Evolutionary conservation across 2,888 invertebrate genomes (phyloP).

Genomic region (Lasioglossum calceatum): DNA sequence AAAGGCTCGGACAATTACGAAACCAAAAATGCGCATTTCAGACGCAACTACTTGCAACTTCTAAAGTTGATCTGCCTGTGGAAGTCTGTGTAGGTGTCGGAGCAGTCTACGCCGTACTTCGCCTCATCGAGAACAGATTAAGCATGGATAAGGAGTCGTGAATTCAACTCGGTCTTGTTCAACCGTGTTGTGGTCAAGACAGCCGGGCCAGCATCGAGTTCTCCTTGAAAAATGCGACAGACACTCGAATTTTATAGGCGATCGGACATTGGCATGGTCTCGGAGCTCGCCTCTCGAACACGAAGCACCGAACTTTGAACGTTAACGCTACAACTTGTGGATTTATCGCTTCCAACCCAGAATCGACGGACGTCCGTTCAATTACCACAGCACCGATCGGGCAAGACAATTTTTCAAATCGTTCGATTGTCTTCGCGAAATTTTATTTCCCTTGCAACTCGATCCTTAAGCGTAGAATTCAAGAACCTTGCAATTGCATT

Average conservation of each 20-base stretch:
- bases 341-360: background rate
- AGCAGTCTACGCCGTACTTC: background rate
- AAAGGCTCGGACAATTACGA: no score
- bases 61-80: background rate
- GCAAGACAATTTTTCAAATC: background rate
- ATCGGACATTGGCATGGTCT: background rate
- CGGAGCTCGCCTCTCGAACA: background rate
- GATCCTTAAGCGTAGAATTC: no score
- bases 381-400: background rate
- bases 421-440: no score
- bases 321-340: constrained; percentile 1
- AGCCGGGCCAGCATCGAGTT: background rate
- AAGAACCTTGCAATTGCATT: no score
- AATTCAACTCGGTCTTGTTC: background rate
- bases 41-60: background rate
- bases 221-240: background rate
- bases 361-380: background rate
- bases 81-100: background rate
- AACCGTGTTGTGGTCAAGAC: background rate
- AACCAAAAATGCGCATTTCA: background rate
- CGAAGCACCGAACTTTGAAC: background rate
- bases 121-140: background rate
- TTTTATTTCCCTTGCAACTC: no score
- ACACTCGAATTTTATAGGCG: background rate
- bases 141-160: background rate